phyloP scores from a whole-genome alignment of 2,113 vertebrate species.

The Formicarius rufipectus region DNA sequence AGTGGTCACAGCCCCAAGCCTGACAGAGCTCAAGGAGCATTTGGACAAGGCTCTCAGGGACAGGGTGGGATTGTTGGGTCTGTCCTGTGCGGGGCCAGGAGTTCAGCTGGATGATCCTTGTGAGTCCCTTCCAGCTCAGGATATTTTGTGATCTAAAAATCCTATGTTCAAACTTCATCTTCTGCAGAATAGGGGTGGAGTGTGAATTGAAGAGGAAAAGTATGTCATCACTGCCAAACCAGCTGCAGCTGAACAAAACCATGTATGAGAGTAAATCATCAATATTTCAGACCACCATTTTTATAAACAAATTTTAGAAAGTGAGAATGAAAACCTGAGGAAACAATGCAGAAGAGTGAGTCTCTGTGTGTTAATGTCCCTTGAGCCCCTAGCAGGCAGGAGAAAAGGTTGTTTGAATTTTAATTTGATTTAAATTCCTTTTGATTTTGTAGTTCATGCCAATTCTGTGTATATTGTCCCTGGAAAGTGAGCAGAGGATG shows the following conservation, averaged over 20 bases:
- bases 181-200: not conserved
- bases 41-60: not conserved
- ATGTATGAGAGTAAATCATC: not conserved
- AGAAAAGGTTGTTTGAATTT: constrained; percentile 40
- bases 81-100: not conserved
- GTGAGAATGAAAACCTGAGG: not conserved
- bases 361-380: not conserved
- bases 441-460: not conserved
- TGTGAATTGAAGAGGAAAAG: not conserved
- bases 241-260: not conserved
- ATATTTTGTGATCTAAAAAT: not conserved
- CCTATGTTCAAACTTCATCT: not conserved
- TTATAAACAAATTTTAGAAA: constrained; percentile 26
- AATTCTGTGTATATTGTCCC: constrained; percentile 18
- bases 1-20: not conserved
- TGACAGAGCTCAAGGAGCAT: not conserved
- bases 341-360: not conserved
- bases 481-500: constrained; percentile 10
- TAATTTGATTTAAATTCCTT: constrained; percentile 45
- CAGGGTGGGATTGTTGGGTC: not conserved
- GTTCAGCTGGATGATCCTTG: not conserved
- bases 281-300: constrained; percentile 20
- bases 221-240: not conserved
- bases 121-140: not conserved
- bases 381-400: not conserved